phyloP scores from a whole-genome alignment of 2,113 vertebrate genomes.

The Oxyruncus cristatus region DNA sequence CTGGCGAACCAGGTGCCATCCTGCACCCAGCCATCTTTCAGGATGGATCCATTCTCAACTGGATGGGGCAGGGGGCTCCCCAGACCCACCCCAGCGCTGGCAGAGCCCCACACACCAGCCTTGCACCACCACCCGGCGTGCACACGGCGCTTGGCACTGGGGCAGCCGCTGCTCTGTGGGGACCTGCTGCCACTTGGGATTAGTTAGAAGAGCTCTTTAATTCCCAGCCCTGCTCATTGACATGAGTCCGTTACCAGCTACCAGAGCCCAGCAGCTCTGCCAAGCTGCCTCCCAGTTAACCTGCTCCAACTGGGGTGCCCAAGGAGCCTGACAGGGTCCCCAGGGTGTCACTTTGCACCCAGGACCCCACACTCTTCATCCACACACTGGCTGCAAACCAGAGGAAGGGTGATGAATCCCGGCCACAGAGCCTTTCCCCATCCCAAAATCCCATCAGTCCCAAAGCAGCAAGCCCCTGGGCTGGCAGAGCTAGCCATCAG shows the following conservation, averaged over 20 bases:
- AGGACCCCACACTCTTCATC: neutral
- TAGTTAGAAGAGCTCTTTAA: conserved; percentile 27
- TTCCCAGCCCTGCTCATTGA: neutral
- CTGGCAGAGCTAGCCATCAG: accelerated
- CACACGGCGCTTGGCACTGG: accelerated
- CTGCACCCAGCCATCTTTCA: neutral
- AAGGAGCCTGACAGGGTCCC: neutral
- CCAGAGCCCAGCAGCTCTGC: neutral
- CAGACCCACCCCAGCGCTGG: accelerated
- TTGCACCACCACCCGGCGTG: neutral
- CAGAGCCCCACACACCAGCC: neutral
- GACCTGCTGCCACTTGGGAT: neutral
- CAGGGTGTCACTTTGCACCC: neutral
- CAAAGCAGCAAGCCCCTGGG: accelerated
- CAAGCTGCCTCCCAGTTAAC: neutral
- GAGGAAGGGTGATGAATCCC: accelerated
- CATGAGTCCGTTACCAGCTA: neutral
- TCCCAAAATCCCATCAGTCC: neutral
- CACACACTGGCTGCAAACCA: accelerated
- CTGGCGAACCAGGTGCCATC: neutral
- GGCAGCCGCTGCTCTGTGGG: neutral
- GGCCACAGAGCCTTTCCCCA: neutral
- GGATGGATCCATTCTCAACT: accelerated
- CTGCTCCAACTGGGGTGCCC: neutral
- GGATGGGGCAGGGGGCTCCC: neutral